Evolutionary conservation across 2,113 vertebrate species (phyloP), one percentile per base, ranked within the genome.

Genomic region (Cryptomyrus ogoouensis): DNA sequence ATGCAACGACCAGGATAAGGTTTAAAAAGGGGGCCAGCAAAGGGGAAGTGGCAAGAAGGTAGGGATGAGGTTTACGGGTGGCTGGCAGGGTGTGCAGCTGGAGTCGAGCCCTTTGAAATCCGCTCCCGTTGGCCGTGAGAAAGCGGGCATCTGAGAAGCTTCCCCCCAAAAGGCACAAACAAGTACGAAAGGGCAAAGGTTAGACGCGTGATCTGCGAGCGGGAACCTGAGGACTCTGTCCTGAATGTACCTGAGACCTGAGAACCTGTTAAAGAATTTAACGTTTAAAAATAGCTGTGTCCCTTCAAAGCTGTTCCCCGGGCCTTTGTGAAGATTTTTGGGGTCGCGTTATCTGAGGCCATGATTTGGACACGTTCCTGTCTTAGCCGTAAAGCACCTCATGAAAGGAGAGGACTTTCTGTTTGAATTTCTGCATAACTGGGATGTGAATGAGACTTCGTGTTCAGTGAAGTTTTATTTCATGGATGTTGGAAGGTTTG

Each of bases 41-140:
- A 88, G 80, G 88, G 89, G 89, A 27, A 89, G 84, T 27, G 89
- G 84, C 88, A 80, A 27, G 89, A 39, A 42, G 10, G 31, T 52
- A 58, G 80, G 49, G 86, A 83, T 58, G 70, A 90, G 84, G 89
- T 42, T 39, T 27, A 89, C 89, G 90, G 89, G 93, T 90, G 93
- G 93, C 93, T 95, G 95, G 95, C 95, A 94, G 92, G 5, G 31
- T 93, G 93, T 92, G 93, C 91, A 85, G 91, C 93, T 93, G 91
- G 92, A 94, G 93, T 93, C 93, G 92, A 90, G 92, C 91, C 94
- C 94, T 94, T 92, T 96, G 93, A 95, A 96, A 95, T 95, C 94
- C 77, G 87, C 92, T 94, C 94, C 95, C 94, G 94, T 95, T 95
- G 91, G 77, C 89, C 56, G 88, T 91, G 91, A 92, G 89, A 77